phyloP scores from a whole-genome alignment of 2,888 invertebrate species.

The Horisme vitalbata region DNA sequence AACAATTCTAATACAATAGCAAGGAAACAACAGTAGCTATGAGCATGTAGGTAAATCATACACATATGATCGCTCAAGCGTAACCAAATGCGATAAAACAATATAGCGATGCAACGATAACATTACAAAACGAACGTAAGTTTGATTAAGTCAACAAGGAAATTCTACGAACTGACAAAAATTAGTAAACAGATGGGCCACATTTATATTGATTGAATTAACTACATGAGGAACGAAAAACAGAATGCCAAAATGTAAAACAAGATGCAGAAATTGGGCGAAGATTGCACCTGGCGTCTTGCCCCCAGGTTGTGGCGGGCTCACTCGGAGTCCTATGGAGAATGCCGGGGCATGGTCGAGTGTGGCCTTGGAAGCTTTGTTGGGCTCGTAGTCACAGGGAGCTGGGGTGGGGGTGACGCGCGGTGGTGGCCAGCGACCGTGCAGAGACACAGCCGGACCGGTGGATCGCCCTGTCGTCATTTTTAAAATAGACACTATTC shows the following conservation, averaged over 20 bases:
- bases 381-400: slow-evolving; percentile 94
- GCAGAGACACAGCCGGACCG: slow-evolving; percentile 90
- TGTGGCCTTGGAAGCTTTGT: slow-evolving; percentile 84
- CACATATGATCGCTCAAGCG: slow-evolving; percentile 14
- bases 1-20: background rate
- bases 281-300: slow-evolving; percentile 80
- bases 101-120: slow-evolving; percentile 8
- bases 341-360: slow-evolving; percentile 83
- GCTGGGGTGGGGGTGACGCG: slow-evolving; percentile 89
- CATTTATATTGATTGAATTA: too few relatives aligned
- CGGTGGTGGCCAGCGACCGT: slow-evolving; percentile 89
- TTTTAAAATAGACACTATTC: background rate
- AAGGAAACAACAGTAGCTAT: slow-evolving; percentile 6
- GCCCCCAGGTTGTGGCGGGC: slow-evolving; percentile 66
- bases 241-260: background rate
- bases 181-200: background rate
- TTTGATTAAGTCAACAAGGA: background rate
- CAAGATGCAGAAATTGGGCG: slow-evolving; percentile 11
- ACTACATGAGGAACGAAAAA: background rate
- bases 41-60: slow-evolving; percentile 6
- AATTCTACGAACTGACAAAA: slow-evolving; percentile 6
- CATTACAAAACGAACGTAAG: slow-evolving; percentile 8
- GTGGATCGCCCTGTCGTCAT: slow-evolving; percentile 83
- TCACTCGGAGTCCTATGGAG: slow-evolving; percentile 84
- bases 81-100: slow-evolving; percentile 7